phyloP scores from a whole-genome alignment of 1,140 invertebrate species.

The Liolophura sinensis region DNA sequence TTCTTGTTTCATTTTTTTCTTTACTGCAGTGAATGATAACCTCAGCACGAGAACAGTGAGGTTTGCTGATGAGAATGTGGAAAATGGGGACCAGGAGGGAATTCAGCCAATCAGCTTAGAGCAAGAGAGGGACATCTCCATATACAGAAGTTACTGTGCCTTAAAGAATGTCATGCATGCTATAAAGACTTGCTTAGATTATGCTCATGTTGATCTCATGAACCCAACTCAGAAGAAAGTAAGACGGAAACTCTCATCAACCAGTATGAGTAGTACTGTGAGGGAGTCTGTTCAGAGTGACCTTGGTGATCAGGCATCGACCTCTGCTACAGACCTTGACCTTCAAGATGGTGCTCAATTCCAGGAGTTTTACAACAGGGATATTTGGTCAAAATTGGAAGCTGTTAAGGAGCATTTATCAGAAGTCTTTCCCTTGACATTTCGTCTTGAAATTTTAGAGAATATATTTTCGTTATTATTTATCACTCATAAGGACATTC shows the following conservation, averaged over 20 bases:
- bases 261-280: neutral
- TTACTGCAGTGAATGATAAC: too few species aligned
- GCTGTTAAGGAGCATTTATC: conserved; percentile 38
- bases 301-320: too few species aligned
- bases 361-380: conserved; percentile 35
- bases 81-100: conserved; percentile 20
- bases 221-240: conserved; percentile 23
- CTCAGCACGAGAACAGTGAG: too few species aligned
- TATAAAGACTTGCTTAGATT: conserved; percentile 41
- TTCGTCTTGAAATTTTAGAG: conserved; percentile 59
- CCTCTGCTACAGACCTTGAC: too few species aligned
- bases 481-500: conserved; percentile 50
- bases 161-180: conserved; percentile 52
- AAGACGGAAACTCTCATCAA: neutral
- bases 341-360: conserved; percentile 10
- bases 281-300: too few species aligned
- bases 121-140: conserved; percentile 46
- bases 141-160: conserved; percentile 50
- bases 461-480: conserved; percentile 60
- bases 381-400: conserved; percentile 39
- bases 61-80: conserved; percentile 4
- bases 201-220: conserved; percentile 32
- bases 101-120: conserved; percentile 35
- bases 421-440: conserved; percentile 52
- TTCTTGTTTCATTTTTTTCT: too few species aligned